Conservation (phyloP, 1,140 invertebrate genomes). For the Melanaphis sacchari region DNA sequence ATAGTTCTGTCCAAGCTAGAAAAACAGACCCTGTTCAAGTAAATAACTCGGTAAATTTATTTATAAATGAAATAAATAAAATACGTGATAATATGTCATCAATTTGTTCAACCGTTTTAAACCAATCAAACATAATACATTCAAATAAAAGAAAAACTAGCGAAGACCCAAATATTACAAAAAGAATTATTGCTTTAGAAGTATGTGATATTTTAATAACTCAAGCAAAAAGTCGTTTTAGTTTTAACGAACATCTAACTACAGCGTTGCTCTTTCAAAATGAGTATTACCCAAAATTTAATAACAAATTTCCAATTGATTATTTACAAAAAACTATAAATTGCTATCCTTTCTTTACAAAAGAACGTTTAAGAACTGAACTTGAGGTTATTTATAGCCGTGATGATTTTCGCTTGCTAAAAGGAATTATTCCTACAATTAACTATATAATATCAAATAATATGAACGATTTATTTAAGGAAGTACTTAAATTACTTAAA, state of each 20-base stretch:
- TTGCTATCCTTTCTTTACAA: slow-evolving; percentile 22
- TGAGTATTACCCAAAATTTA: background rate
- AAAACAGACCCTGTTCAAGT: background rate
- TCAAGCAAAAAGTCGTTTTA: slow-evolving; percentile 1
- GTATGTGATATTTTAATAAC: background rate
- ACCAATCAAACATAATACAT: background rate
- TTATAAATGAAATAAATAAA: slow-evolving; percentile 24
- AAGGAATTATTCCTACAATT: slow-evolving; percentile 24
- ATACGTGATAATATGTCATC: slow-evolving; percentile 21
- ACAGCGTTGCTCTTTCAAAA: slow-evolving; percentile 16
- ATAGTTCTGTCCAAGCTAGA: slow-evolving; percentile 28
- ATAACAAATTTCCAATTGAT: background rate
- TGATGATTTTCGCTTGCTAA: slow-evolving; percentile 6
- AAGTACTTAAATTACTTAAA: slow-evolving; percentile 39
- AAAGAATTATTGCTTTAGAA: background rate
- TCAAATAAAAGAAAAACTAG: slow-evolving; percentile 1
- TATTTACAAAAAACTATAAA: slow-evolving; percentile 32
- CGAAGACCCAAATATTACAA: background rate
- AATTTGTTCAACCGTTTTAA: background rate
- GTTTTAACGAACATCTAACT: background rate
- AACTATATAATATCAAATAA: slow-evolving; percentile 26
- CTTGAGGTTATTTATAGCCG: slow-evolving; percentile 3
- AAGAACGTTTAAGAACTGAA: slow-evolving; percentile 31
- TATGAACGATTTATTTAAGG: slow-evolving; percentile 36
- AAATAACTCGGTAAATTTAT: background rate